phyloP scores from a whole-genome alignment of 2,113 vertebrate species.

The Lepidiolamprologus cunningtoni region DNA sequence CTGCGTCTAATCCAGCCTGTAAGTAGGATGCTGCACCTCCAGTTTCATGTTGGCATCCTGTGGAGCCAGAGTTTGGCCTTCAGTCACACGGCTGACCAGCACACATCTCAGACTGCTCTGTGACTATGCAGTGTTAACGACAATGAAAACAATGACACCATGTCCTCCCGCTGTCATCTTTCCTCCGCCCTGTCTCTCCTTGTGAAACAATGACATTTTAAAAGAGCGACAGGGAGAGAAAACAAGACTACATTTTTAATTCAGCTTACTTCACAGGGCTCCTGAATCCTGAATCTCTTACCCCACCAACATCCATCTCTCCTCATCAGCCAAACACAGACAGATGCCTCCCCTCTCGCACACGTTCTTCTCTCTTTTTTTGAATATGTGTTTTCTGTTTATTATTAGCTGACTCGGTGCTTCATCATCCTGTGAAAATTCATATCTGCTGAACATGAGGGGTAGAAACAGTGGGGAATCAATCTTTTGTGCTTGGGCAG shows the following conservation, averaged over 20 bases:
- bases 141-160: neutral
- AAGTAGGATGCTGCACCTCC: neutral
- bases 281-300: conserved; percentile 75
- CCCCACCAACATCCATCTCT: conserved; percentile 83
- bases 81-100: neutral
- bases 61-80: neutral
- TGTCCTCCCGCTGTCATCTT: neutral
- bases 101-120: neutral
- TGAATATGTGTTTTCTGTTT: conserved; percentile 73
- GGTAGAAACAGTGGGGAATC: conserved; percentile 78
- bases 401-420: conserved; percentile 71
- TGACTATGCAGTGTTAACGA: neutral
- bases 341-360: conserved; percentile 47
- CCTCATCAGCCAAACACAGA: conserved; percentile 56
- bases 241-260: conserved; percentile 47
- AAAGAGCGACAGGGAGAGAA: conserved; percentile 6
- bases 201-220: conserved; percentile 34
- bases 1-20: neutral
- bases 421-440: conserved; percentile 81
- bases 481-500: conserved; percentile 78
- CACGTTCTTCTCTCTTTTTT: conserved; percentile 61
- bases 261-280: conserved; percentile 9
- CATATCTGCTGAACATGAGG: conserved; percentile 80
- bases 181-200: neutral
- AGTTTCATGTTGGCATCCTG: neutral